Evolutionary conservation across 1,140 invertebrate species (phyloP).

Genomic region (Saccostrea glomerata): DNA sequence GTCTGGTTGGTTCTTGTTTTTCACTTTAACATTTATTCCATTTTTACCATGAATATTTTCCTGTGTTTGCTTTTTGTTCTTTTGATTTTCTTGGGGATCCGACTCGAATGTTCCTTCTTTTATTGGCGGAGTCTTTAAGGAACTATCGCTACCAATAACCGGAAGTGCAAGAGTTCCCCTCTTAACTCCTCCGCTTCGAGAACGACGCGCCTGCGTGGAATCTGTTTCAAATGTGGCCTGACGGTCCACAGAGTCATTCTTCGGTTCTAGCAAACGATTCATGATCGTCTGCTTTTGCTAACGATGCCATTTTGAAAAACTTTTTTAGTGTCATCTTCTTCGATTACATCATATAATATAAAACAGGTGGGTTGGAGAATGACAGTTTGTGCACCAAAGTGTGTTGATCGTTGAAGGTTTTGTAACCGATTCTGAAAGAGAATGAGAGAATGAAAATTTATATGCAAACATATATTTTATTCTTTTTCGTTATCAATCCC

Average conservation of each 20-base stretch:
- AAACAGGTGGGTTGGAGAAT: no score
- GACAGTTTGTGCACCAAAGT: no score
- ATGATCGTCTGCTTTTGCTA: slow-evolving; percentile 6
- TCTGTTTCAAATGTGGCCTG: slow-evolving; percentile 55
- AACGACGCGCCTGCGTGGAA: slow-evolving; percentile 41
- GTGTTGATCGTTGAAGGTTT: no score
- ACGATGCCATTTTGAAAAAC: background rate
- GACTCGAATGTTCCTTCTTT: slow-evolving; percentile 15
- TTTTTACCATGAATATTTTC: slow-evolving; percentile 2
- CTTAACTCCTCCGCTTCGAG: slow-evolving; percentile 48
- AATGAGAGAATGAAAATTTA: no score
- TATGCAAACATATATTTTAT: no score
- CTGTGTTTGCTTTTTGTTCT: slow-evolving; percentile 3
- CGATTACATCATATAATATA: background rate
- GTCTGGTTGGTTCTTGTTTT: background rate
- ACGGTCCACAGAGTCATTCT: slow-evolving; percentile 19
- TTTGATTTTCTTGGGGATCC: background rate
- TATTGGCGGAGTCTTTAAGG: background rate
- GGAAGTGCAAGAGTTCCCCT: slow-evolving; percentile 49
- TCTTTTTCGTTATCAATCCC: no score
- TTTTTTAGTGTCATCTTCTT: background rate
- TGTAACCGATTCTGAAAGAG: no score
- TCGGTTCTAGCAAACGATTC: slow-evolving; percentile 1
- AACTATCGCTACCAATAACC: slow-evolving; percentile 29
- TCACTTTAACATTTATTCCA: background rate